Base-by-base conservation (phyloP, 2,888 invertebrate genomes). In the Digitonthophagus gazella region DNA sequence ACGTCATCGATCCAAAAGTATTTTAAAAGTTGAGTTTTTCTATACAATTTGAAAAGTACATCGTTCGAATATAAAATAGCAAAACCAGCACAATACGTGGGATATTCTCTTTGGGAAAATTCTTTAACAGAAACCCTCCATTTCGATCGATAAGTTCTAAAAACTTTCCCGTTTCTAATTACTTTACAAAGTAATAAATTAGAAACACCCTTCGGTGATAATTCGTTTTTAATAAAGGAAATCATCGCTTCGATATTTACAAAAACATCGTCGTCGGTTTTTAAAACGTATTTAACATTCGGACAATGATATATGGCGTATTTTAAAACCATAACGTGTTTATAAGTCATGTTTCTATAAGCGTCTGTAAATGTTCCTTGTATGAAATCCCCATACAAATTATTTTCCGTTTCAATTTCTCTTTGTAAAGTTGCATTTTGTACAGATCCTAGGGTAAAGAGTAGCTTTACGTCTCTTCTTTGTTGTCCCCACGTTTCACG, bases 291-390 rank as follows among this genome's bases (percentile, higher is more conserved):
- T 74, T 87, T 89, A 0, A 91, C 92, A 54, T 84, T 83, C 0
- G 87, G 85, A 79, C 94, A 94, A 76, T 90, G 87, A 75, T 89
- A 89, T 0, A 86, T 83, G 15, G 90, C 88, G 90, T 93, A 94
- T 78, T 93, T 93, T 58, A 94, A 84, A 0, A 90, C 91, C 88
- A 93, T 93, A 3, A 91, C 89, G 80, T 94, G 93, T 78, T 95
- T 95, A 76, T 93, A 91, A 0, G 94, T 94, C 82, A 95, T 87
- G 80, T 95, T 95, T 65, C 89, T 85, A 77, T 95, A 95, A 0
- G 89, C 86, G 82, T 95, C 95, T 56, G 86, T 74, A 76, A 93
- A 95, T 69, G 86, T 89, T 0, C 93, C 94, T 78, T 93, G 92
- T 15, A 94, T 86, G 65, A 95, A 84, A 77, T 95, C 95, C 0